Conservation (phyloP, 2,888 invertebrate genomes). For the Cosmia trapezina region DNA sequence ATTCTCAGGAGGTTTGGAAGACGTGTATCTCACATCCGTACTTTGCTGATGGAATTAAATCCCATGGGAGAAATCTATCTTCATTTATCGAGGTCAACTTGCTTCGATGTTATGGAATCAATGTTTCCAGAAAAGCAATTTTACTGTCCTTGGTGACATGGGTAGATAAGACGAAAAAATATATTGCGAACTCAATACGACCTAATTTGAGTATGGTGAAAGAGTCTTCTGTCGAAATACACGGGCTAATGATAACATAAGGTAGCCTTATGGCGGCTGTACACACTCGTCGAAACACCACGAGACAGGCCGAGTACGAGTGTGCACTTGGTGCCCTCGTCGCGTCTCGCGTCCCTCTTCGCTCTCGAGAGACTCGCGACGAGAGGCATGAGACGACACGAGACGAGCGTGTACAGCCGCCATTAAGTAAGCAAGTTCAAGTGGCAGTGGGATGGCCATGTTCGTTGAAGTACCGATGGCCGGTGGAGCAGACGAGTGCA, state of each 20-base stretch:
- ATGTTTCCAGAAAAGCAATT: slow-evolving; percentile 20
- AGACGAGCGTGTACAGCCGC: too few relatives aligned
- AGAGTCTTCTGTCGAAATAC: neutral
- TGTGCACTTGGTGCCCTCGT: too few relatives aligned
- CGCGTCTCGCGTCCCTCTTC: too few relatives aligned
- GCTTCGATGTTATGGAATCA: slow-evolving; percentile 25
- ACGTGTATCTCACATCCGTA: slow-evolving; percentile 12
- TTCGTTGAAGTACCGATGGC: too few relatives aligned
- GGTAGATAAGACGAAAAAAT: slow-evolving; percentile 11
- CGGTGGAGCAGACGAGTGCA: too few relatives aligned
- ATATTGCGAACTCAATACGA: neutral
- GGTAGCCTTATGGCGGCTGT: too few relatives aligned
- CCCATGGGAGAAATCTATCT: slow-evolving; percentile 48
- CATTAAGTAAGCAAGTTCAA: too few relatives aligned
- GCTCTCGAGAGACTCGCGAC: too few relatives aligned
- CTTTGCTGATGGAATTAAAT: slow-evolving; percentile 30
- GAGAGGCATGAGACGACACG: too few relatives aligned
- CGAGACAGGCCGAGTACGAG: too few relatives aligned
- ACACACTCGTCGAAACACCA: too few relatives aligned
- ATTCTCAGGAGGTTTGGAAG: slow-evolving; percentile 7
- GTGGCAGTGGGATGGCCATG: too few relatives aligned
- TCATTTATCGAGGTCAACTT: slow-evolving; percentile 41
- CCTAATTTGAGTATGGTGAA: neutral
- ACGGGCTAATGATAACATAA: neutral
- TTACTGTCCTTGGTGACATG: neutral